Evolutionary conservation across 2,888 invertebrate species (phyloP).

Genomic region (Hemithea aestivaria): DNA sequence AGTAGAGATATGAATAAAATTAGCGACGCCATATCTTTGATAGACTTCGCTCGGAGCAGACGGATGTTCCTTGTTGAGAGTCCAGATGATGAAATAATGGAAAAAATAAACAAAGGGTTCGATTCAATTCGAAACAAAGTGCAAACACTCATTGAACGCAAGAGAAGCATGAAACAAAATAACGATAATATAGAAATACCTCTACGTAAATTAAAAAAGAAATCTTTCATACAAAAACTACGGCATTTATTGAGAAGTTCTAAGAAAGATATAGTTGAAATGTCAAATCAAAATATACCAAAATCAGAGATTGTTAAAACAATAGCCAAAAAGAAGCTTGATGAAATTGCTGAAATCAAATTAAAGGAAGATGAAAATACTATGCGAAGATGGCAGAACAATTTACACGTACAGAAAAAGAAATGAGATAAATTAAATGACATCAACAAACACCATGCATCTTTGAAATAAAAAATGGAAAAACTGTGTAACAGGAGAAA

Average conservation of each 20-base stretch:
- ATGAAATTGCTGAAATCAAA: constrained; percentile 37
- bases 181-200: neutral
- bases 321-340: constrained; percentile 40
- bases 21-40: constrained; percentile 36
- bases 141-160: constrained; percentile 22
- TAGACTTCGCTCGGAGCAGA: constrained; percentile 43
- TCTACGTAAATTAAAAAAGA: constrained; percentile 29
- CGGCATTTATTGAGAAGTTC: constrained; percentile 46
- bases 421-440: constrained; percentile 35
- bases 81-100: constrained; percentile 30
- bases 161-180: constrained; percentile 2
- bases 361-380: constrained; percentile 42
- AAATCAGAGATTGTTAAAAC: constrained; percentile 44
- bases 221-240: constrained; percentile 47
- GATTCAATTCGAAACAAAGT: constrained; percentile 35
- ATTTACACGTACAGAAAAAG: constrained; percentile 37
- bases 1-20: constrained; percentile 46
- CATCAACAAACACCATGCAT: constrained; percentile 22
- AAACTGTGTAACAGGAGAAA: no score
- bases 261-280: constrained; percentile 40
- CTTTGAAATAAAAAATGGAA: constrained; percentile 52
- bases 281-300: constrained; percentile 39
- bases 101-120: constrained; percentile 35
- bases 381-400: constrained; percentile 53
- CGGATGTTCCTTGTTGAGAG: constrained; percentile 38